phyloP scores from a whole-genome alignment of 2,888 invertebrate species.

The Sepioteuthis lessoniana region DNA sequence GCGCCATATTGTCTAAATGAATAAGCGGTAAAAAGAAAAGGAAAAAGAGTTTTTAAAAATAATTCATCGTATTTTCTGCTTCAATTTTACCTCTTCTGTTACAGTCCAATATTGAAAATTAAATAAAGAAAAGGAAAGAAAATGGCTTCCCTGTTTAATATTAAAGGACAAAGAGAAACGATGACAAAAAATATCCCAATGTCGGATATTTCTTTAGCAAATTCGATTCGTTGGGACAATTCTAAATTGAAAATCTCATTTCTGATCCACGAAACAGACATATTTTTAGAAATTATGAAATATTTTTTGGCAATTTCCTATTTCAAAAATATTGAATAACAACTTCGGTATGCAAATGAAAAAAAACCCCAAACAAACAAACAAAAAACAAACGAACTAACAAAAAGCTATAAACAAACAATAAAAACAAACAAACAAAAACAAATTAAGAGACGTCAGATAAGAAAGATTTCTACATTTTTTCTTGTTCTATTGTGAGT shows the following conservation, averaged over 20 bases:
- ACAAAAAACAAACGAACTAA: no score
- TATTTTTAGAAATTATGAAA: neutral
- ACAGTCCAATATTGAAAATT: neutral
- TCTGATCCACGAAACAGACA: neutral
- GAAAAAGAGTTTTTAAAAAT: neutral
- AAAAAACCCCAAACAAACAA: no score
- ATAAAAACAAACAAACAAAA: no score
- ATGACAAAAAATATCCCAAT: neutral
- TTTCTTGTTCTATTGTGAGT: no score
- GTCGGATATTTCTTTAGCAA: neutral
- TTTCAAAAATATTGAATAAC: no score
- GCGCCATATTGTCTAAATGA: neutral
- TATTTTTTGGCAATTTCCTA: no score
- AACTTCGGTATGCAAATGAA: no score
- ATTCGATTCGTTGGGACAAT: neutral
- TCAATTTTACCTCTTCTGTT: neutral
- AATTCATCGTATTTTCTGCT: neutral
- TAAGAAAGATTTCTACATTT: no score
- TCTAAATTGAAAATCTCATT: neutral
- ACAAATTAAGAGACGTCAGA: no score
- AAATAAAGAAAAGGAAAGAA: neutral
- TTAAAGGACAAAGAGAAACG: neutral
- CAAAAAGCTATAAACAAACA: no score
- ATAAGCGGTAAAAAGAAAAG: neutral
- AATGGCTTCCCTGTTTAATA: neutral